phyloP scores from a whole-genome alignment of 2,888 invertebrate species.

The Graphium colonna region DNA sequence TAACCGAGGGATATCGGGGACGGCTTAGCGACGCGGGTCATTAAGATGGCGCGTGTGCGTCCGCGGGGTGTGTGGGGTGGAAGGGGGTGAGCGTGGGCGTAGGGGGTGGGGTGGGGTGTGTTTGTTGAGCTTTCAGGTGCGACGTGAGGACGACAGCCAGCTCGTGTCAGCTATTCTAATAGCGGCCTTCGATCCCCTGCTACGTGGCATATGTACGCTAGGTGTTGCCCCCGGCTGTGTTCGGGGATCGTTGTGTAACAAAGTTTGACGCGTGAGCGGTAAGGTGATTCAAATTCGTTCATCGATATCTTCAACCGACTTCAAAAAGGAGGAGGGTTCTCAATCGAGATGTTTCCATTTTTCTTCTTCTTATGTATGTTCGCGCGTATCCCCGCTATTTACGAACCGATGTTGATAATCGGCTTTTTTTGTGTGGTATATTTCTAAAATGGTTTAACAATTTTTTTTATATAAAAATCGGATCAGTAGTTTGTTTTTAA shows the following conservation, averaged over 20 bases:
- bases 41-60: conserved; percentile 65
- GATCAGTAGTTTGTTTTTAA: no score
- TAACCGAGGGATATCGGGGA: conserved; percentile 16
- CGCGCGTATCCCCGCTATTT: no score
- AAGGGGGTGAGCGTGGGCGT: background rate
- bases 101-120: background rate
- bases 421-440: no score
- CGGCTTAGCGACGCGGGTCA: conserved; percentile 42
- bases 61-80: conserved; percentile 28
- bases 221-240: background rate
- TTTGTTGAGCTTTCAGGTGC: conserved; percentile 20
- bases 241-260: no score
- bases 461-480: no score
- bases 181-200: background rate
- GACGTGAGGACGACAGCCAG: conserved; percentile 7
- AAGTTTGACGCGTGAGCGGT: background rate
- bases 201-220: background rate
- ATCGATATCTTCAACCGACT: no score
- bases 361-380: no score
- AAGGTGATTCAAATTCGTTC: no score
- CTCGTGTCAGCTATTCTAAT: conserved; percentile 5
- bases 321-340: no score
- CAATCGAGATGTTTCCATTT: no score
- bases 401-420: no score
- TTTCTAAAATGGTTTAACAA: no score